phyloP scores from a whole-genome alignment of 1,140 invertebrate genomes.

The Heliothis subflexa region DNA sequence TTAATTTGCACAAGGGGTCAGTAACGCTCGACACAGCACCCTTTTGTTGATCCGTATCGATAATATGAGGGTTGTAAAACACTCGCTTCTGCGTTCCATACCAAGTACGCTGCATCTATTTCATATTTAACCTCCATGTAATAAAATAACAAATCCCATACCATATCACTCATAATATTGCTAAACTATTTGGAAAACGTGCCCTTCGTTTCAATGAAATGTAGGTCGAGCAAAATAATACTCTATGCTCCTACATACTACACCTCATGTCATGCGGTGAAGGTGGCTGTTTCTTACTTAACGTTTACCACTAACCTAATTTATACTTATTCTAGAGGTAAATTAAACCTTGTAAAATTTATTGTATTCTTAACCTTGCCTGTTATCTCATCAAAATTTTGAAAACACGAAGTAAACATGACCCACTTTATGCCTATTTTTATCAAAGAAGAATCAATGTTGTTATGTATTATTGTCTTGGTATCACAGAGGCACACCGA shows the following conservation, averaged over 20 bases:
- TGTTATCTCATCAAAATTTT: slow-evolving; percentile 18
- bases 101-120: not conserved
- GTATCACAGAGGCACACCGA: slow-evolving; percentile 96
- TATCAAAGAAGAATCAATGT: slow-evolving; percentile 8
- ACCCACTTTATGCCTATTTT: slow-evolving; percentile 33
- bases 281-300: slow-evolving; percentile 2
- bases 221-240: slow-evolving; percentile 31
- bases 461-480: slow-evolving; percentile 60
- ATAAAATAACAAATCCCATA: slow-evolving; percentile 20
- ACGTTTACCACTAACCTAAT: not conserved
- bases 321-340: not conserved
- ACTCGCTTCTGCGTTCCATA: slow-evolving; percentile 17
- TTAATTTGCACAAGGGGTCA: slow-evolving; percentile 52
- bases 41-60: slow-evolving; percentile 59
- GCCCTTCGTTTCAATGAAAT: slow-evolving; percentile 32
- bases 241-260: slow-evolving; percentile 13
- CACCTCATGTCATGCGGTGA: not conserved
- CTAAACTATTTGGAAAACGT: slow-evolving; percentile 18
- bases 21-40: slow-evolving; percentile 48
- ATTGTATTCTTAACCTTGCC: slow-evolving; percentile 1
- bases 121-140: slow-evolving; percentile 17
- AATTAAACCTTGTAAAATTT: not conserved
- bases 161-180: slow-evolving; percentile 13
- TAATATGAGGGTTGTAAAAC: slow-evolving; percentile 57
- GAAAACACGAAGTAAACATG: slow-evolving; percentile 35